Evolutionary conservation across 2,888 invertebrate genomes (phyloP).

Genomic region (Sarcophaga caerulescens): DNA sequence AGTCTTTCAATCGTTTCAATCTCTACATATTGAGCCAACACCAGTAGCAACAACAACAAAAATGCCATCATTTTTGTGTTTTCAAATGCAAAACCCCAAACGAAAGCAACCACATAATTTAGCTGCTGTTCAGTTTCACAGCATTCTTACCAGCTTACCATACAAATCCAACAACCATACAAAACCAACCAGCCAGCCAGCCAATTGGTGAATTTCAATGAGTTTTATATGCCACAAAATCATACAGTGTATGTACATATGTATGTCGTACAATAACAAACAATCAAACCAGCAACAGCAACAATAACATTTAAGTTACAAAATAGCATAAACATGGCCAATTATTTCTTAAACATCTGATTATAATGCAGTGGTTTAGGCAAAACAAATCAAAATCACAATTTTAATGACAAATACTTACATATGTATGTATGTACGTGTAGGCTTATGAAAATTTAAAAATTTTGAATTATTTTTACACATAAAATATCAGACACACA

Average conservation of each 20-base stretch:
- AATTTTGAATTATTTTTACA: too few relatives aligned
- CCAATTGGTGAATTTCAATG: neutral
- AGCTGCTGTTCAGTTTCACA: conserved; percentile 24
- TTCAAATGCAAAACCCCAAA: conserved; percentile 22
- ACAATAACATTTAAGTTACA: neutral
- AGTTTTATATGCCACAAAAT: neutral
- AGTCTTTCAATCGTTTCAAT: neutral
- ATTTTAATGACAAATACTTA: neutral
- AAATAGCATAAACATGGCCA: neutral
- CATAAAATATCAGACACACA: too few relatives aligned
- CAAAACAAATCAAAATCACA: neutral
- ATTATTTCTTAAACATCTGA: neutral
- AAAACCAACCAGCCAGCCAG: too few relatives aligned
- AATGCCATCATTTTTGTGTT: neutral
- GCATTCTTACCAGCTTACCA: neutral
- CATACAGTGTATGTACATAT: too few relatives aligned
- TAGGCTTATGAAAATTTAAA: neutral
- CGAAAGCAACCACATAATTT: conserved; percentile 47
- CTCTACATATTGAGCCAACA: neutral
- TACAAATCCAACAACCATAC: neutral
- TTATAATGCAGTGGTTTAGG: neutral
- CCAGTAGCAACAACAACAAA: neutral
- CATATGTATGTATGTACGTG: neutral
- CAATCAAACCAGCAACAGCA: neutral
- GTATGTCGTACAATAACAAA: too few relatives aligned